Evolutionary conservation across 92 coral and sea anemone species (phyloP), one percentile per base, ranked within the genome.

Genomic region (Porites rus): DNA sequence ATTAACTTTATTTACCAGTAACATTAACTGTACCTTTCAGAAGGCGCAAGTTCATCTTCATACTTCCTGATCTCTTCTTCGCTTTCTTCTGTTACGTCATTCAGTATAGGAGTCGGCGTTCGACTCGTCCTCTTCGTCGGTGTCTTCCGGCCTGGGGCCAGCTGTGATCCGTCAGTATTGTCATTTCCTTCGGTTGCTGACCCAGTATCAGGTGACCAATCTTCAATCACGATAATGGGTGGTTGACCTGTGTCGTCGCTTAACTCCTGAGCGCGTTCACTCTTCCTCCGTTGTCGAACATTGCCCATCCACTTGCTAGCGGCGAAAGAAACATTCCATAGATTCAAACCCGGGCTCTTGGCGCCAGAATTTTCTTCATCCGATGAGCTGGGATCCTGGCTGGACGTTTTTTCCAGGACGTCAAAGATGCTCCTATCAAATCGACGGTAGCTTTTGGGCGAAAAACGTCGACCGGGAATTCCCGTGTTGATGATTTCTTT

Each of bases 401-500:
- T 89, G 46, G 90, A 74, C 22, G 80, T 59, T 2, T 76, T 75
- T 77, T 95, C 98, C 11, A 97, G 63, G 17, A 92, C 75, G n/a
- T 90, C 85, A 84, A 97, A 97, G 92, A 97, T 94, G 56, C 99
- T 97, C 11, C 82, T 87, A 25, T 90, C 94, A 65, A 95, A 97
- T 62, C 99, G 81, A 62, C 92, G 94, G 68, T 90, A 97, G 19
- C 77, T 89, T 2, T 74, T 78, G 9, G 93, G 96, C 13, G 91
- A 85, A 7, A 86, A 81, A 3, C 93, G 89, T 16, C 84, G 93
- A 3, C 98, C 94, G 17, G 95, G 98, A 52, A 90, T 87, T 3
- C 99, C 96, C 18, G 99, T 97, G 89, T 97, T 97, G 11, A 97
- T 94, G 21, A 97, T 87, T 60, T 97, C 97, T 58, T 97, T 95